These are phyloP conservation scores for Ormyrus labotus DNA, from an alignment of 2,888 invertebrate genomes.

Conservation along the genomic window DNA sequence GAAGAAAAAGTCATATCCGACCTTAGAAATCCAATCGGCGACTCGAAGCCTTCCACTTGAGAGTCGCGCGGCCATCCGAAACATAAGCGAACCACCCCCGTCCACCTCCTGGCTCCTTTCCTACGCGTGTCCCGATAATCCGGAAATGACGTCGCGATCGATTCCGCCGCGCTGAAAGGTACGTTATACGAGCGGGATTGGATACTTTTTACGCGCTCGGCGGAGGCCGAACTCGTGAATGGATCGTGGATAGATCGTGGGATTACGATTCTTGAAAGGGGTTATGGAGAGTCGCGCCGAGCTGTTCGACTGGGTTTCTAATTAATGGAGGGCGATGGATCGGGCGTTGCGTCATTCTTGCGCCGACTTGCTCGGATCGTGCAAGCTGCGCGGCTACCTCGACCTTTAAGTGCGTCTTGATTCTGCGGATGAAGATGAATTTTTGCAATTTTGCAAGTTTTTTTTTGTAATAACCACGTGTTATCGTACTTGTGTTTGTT, in stretches of 20 bases:
- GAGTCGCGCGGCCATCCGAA: conserved; percentile 66
- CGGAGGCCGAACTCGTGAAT: conserved; percentile 31
- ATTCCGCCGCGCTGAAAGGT: conserved; percentile 37
- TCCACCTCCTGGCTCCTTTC: not conserved
- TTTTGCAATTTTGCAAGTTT: no score
- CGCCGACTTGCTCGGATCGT: no score
- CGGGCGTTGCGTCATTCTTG: no score
- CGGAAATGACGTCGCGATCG: conserved; percentile 52
- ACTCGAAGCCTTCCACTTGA: conserved; percentile 63
- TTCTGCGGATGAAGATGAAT: no score
- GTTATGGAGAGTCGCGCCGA: no score
- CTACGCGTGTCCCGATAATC: conserved; percentile 32
- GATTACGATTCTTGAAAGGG: conserved; percentile 24
- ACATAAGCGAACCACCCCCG: conserved; percentile 65
- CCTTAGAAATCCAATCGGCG: conserved; percentile 72
- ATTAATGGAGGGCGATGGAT: no score
- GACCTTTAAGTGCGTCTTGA: no score
- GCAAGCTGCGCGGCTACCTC: no score
- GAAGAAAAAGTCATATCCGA: conserved; percentile 60
- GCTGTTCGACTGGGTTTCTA: no score
- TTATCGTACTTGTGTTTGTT: no score
- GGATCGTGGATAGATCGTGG: conserved; percentile 30
- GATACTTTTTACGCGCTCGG: not conserved
- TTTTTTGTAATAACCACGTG: no score
- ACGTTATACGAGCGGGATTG: conserved; percentile 3